These are phyloP conservation scores for Pluvianellus socialis DNA, from an alignment of 2,113 vertebrate genomes.

Conservation along the genomic window DNA sequence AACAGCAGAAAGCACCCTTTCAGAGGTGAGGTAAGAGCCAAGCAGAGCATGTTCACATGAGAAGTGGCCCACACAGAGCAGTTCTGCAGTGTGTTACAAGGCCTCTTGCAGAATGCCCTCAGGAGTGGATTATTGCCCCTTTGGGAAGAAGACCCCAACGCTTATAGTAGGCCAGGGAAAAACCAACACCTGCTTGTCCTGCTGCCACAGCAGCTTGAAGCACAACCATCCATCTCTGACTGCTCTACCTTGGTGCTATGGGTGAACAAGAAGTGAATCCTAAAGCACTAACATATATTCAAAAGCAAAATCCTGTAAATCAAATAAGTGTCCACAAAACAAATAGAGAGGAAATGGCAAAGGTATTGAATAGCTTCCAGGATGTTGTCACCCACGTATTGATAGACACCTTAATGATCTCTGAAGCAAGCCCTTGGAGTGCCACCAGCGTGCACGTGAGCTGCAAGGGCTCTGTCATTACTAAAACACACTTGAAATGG, in stretches of 20 bases:
- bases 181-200: neutral
- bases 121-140: neutral
- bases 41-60: accelerated
- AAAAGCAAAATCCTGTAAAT: neutral
- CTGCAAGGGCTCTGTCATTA: neutral
- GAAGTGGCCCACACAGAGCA: neutral
- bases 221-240: neutral
- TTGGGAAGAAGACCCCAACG: neutral
- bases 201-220: neutral
- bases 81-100: accelerated
- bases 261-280: neutral
- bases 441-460: neutral
- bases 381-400: neutral
- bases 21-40: neutral
- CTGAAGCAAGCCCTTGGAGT: neutral
- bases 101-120: neutral
- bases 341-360: neutral
- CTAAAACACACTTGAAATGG: neutral
- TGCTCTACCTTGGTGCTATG: neutral
- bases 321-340: neutral
- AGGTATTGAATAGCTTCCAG: neutral
- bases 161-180: neutral
- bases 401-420: neutral
- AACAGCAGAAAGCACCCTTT: neutral
- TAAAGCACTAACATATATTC: neutral